Percentiles rank a stretch among this genome's conserved stretches.
phyloP scores from a whole-genome alignment of 2,888 invertebrate genomes.

The Cantharis rustica region DNA sequence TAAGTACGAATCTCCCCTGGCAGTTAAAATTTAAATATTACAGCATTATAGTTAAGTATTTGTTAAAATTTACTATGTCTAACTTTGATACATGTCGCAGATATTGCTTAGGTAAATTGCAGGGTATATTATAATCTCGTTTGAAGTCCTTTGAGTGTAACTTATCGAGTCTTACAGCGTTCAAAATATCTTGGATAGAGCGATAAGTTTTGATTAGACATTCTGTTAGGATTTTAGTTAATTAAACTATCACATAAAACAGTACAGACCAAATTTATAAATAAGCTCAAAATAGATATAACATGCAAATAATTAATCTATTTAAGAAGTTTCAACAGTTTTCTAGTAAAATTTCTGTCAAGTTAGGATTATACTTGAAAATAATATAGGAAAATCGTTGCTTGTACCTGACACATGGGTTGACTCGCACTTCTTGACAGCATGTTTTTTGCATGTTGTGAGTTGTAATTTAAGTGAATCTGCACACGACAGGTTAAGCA shows the following conservation, averaged over 20 bases:
- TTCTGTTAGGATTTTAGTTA: neutral
- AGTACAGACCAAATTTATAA: neutral
- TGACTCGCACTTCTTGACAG: constrained; percentile 14
- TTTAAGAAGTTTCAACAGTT: neutral
- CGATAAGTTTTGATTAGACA: neutral
- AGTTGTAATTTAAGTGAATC: constrained; percentile 36
- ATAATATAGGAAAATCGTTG: neutral
- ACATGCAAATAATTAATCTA: neutral
- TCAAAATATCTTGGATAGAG: neutral
- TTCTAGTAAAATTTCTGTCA: neutral
- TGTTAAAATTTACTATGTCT: neutral
- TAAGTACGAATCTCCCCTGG: too few relatives aligned
- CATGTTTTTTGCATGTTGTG: constrained; percentile 38
- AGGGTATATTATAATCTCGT: neutral
- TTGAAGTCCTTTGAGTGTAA: neutral
- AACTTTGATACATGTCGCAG: neutral
- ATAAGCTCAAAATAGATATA: neutral
- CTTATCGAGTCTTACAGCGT: neutral
- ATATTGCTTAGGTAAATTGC: neutral
- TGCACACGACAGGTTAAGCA: constrained; percentile 35
- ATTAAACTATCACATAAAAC: neutral
- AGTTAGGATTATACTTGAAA: neutral
- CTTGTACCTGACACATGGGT: constrained; percentile 17
- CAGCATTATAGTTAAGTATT: neutral
- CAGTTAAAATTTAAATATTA: too few relatives aligned